phyloP scores from a whole-genome alignment of 2,888 invertebrate species.

The Andricus curvator region DNA sequence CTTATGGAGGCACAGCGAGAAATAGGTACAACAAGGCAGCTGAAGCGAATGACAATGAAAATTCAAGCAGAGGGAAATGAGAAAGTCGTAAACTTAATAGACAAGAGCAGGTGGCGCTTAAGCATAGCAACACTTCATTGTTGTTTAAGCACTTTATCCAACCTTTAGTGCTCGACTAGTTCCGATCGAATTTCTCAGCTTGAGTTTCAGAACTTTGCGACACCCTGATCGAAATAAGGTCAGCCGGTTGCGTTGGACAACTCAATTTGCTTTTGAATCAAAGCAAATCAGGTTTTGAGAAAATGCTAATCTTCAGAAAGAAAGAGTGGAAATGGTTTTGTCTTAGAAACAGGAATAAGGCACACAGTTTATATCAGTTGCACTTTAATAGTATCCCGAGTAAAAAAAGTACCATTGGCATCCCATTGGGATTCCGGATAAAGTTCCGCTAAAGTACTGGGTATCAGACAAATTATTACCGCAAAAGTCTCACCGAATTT shows the following conservation, averaged over 20 bases:
- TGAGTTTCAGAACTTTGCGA: constrained; percentile 7
- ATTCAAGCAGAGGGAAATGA: constrained; percentile 51
- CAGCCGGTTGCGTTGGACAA: not conserved
- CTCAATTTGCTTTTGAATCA: not conserved
- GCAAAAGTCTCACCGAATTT: no score
- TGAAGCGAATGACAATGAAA: constrained; percentile 48
- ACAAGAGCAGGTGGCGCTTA: constrained; percentile 72
- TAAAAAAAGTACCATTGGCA: no score
- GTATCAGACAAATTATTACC: no score
- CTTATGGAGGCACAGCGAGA: constrained; percentile 41
- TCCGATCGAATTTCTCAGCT: not conserved
- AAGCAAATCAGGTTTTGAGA: not conserved
- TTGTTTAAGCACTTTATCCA: constrained; percentile 62
- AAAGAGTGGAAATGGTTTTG: no score
- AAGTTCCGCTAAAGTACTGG: no score
- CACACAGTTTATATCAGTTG: no score
- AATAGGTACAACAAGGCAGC: constrained; percentile 41
- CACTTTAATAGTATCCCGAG: no score
- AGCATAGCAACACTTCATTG: constrained; percentile 66
- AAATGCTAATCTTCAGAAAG: not conserved
- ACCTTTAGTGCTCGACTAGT: constrained; percentile 21
- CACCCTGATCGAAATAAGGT: not conserved
- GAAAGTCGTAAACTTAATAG: constrained; percentile 71
- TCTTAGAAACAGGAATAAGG: no score
- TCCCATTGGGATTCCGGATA: no score